phyloP scores from a whole-genome alignment of 2,797 vertebrate species.

The Syncerus caffer region DNA sequence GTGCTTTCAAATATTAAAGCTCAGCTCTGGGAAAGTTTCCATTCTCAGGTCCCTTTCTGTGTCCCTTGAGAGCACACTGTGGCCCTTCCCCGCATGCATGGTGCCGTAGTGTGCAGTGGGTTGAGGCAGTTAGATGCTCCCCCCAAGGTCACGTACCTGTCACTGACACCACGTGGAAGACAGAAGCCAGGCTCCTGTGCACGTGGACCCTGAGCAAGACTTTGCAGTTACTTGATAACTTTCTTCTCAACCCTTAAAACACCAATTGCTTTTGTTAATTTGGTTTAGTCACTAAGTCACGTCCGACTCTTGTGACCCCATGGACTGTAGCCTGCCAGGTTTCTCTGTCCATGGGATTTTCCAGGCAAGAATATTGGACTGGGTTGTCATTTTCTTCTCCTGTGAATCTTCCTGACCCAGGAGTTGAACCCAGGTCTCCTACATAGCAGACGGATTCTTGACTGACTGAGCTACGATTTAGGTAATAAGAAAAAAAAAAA shows the following conservation, averaged over 20 bases:
- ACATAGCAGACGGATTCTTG: background rate
- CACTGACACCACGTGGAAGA: background rate
- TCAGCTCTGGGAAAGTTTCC: background rate
- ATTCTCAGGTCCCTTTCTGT: background rate
- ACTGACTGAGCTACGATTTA: background rate
- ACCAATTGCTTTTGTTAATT: background rate
- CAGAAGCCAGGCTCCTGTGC: background rate
- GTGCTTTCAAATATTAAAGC: background rate
- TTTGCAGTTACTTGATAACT: background rate
- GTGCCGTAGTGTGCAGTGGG: accelerated
- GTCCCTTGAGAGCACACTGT: background rate
- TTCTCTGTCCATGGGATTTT: background rate
- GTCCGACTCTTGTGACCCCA: background rate
- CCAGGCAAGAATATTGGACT: background rate
- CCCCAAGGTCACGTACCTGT: background rate
- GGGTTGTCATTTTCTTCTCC: background rate
- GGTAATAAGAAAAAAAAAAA: background rate
- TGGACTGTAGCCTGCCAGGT: background rate
- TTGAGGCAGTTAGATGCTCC: background rate
- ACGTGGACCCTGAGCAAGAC: background rate
- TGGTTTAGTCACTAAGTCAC: background rate
- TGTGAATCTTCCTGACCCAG: background rate
- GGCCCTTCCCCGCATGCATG: accelerated
- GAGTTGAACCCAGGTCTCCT: background rate
- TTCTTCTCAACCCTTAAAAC: background rate